Evolutionary conservation across 2,888 invertebrate genomes (phyloP).

Genomic region (Tenthredo scrophulariae): DNA sequence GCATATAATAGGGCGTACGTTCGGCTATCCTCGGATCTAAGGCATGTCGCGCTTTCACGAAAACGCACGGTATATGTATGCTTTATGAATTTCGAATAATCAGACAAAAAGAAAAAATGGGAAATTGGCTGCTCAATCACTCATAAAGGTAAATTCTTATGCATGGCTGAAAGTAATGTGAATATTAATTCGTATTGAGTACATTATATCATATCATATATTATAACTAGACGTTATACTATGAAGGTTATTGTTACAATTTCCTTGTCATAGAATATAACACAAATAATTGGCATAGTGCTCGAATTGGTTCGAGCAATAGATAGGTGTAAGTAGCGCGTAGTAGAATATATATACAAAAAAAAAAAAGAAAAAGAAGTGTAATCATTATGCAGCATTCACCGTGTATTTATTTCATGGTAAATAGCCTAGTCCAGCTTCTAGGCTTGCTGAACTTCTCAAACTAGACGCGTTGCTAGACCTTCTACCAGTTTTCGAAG

Average conservation of each 20-base stretch:
- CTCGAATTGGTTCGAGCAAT: neutral
- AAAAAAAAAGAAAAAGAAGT: constrained; percentile 41
- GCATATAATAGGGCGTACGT: too few species aligned
- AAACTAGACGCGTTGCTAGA: constrained; percentile 73
- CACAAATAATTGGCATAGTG: constrained; percentile 9
- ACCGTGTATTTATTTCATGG: constrained; percentile 66
- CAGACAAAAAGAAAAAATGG: neutral
- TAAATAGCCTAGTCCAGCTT: constrained; percentile 75
- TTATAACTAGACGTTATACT: too few species aligned
- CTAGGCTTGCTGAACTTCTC: constrained; percentile 73
- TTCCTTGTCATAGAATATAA: too few species aligned
- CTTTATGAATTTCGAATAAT: neutral
- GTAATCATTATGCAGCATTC: constrained; percentile 54
- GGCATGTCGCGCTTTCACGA: too few species aligned
- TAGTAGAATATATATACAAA: neutral
- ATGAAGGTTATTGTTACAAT: neutral
- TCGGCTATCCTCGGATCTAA: too few species aligned
- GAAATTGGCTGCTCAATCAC: neutral
- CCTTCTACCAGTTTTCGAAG: constrained; percentile 67
- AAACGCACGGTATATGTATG: too few species aligned
- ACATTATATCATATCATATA: neutral
- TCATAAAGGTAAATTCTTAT: neutral
- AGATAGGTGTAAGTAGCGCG: constrained; percentile 11
- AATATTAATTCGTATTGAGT: neutral
- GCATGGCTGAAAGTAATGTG: neutral